phyloP scores from a whole-genome alignment of 1,140 invertebrate genomes.

The Drosophila lacteicornis region DNA sequence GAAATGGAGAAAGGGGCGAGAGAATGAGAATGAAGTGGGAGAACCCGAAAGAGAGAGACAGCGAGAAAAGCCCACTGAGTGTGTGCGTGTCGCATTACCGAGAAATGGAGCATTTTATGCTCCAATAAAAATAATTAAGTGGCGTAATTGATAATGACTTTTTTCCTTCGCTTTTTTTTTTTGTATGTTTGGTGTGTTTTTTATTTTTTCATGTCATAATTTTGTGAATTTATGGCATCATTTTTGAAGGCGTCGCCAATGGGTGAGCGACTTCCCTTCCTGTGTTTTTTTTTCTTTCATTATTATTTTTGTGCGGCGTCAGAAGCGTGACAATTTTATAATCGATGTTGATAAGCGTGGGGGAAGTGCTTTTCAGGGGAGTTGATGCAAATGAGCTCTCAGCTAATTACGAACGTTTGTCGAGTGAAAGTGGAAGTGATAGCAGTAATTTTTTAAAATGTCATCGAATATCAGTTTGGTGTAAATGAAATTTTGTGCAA shows the following conservation, averaged over 20 bases:
- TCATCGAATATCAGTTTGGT: slow-evolving; percentile 12
- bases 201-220: slow-evolving; percentile 68
- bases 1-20: slow-evolving; percentile 2
- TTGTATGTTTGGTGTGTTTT: slow-evolving; percentile 38
- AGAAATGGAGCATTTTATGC: slow-evolving; percentile 83
- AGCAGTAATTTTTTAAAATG: slow-evolving; percentile 11
- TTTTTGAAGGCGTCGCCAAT: slow-evolving; percentile 41
- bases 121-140: slow-evolving; percentile 84
- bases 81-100: slow-evolving; percentile 38
- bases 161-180: slow-evolving; percentile 47
- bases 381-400: slow-evolving; percentile 37
- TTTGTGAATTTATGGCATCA: slow-evolving; percentile 62
- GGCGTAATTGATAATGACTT: slow-evolving; percentile 82
- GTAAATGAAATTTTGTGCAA: slow-evolving; percentile 7
- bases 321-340: slow-evolving; percentile 46
- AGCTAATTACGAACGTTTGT: slow-evolving; percentile 26
- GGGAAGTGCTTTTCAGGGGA: slow-evolving; percentile 2
- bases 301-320: slow-evolving; percentile 38
- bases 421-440: slow-evolving; percentile 21
- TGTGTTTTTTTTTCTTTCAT: not conserved
- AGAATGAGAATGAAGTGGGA: not conserved
- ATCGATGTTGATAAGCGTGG: slow-evolving; percentile 33
- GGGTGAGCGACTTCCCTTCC: slow-evolving; percentile 5
- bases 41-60: not conserved
- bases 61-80: slow-evolving; percentile 1